Base-by-base conservation (phyloP, 1,140 invertebrate genomes). In the Diploscapter pachys region DNA sequence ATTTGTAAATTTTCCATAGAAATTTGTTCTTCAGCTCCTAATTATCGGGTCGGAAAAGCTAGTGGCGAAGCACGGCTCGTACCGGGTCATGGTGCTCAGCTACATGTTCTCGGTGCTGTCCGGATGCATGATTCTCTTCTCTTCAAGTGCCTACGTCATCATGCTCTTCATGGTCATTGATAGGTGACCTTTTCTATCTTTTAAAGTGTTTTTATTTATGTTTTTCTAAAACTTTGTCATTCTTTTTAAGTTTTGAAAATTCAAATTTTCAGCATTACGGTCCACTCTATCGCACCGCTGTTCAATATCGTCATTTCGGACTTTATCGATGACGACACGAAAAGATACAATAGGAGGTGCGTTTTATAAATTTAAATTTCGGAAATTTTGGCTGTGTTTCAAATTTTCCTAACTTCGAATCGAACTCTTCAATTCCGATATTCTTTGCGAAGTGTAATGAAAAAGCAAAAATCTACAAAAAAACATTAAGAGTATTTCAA, bases 291-390 rank as follows among this genome's bases (percentile, higher is more conserved):
- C 0, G 72, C 82, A 2, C 83, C 83, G 3, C 70, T 85, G 1
- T 85, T 85, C 75, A 85, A 85, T 57, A 81, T 85, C 48, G 64
- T 85, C 9, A 68, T 85, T 11, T 83, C 83, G 6, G 83, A 85
- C 69, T 80, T 85, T 11, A 82, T 85, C 49, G 83, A 85, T 64
- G 83, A 85, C 54, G 83, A 85, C 62, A 67, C 74, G 4, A 65
- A 54, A 11, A 63, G 84, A 48, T 73, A 84, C 69, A 57, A 53
- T 13, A 73, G 78, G 52, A 78, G 48, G 79, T 80, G 11, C 52
- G 79, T 78, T 73, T 66, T 61, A 5, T 9, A 4, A 48, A 6
- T 72, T 79, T 79, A 56, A 66, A 13, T 75, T 74, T 13, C 3
- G 8, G 5, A 4, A 53, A 52, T 59, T n/a, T n/a, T 31, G 31